Evolutionary conservation across 2,888 invertebrate species (phyloP).

Genomic region (Chymomyza fuscimana): DNA sequence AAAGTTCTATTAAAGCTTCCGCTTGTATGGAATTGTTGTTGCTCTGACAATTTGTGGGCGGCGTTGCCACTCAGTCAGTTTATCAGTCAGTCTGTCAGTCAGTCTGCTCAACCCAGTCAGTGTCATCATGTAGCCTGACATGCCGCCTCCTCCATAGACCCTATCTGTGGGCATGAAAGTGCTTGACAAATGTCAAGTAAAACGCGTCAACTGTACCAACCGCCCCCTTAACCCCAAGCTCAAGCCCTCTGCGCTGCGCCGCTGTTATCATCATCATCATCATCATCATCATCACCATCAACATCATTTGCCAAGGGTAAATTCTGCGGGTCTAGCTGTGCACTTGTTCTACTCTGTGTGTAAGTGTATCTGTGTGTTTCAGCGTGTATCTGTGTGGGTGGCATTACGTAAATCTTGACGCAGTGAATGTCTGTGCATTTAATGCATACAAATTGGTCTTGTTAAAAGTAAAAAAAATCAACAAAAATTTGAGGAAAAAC

Average conservation of each 20-base stretch:
- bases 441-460: conserved; percentile 72
- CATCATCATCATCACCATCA: background rate
- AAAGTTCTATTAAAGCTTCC: conserved; percentile 58
- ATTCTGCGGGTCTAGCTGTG: conserved; percentile 27
- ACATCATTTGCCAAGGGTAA: conserved; percentile 40
- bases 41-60: conserved; percentile 43
- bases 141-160: background rate
- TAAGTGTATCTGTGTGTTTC: conserved; percentile 3
- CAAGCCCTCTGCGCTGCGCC: background rate
- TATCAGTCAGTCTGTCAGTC: background rate
- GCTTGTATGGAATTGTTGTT: conserved; percentile 27
- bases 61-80: conserved; percentile 7
- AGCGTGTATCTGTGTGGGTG: conserved; percentile 40
- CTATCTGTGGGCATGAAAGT: conserved; percentile 33
- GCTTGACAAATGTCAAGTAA: conserved; percentile 65
- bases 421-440: conserved; percentile 61
- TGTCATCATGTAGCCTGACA: background rate
- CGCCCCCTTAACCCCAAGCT: background rate
- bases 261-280: background rate
- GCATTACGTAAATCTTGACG: conserved; percentile 60
- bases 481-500: background rate
- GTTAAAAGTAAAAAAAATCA: conserved; percentile 41
- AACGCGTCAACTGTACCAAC: conserved; percentile 59
- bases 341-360: conserved; percentile 23
- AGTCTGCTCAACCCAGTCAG: background rate